Evolutionary conservation across 2,113 vertebrate genomes (phyloP).

Genomic region (Sceloporus tristichus): DNA sequence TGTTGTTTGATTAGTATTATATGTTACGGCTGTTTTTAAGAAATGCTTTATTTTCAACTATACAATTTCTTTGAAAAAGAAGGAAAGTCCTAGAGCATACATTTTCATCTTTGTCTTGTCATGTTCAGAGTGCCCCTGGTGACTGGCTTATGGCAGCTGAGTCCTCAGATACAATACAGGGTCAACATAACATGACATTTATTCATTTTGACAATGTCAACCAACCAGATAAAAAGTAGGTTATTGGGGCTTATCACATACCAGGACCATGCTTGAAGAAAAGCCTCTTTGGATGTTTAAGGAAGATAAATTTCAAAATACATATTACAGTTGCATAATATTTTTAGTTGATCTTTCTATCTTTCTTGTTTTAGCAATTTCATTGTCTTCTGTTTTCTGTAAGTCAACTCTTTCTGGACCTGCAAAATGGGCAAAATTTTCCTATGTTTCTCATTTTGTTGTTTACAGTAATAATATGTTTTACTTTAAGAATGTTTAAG

Average conservation of each 20-base stretch:
- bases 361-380: background rate
- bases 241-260: constrained; percentile 45
- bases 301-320: background rate
- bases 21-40: background rate
- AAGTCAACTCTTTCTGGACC: background rate
- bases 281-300: background rate
- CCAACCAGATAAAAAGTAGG: constrained; percentile 41
- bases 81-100: background rate
- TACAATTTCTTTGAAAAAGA: constrained; percentile 41
- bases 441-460: background rate
- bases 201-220: constrained; percentile 46
- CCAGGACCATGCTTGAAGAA: background rate
- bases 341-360: background rate
- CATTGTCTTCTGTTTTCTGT: background rate
- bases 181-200: constrained; percentile 41
- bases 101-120: constrained; percentile 30
- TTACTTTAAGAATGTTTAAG: background rate
- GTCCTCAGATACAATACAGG: constrained; percentile 12
- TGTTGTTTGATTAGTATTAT: background rate
- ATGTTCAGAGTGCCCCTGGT: constrained; percentile 16
- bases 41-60: background rate
- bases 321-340: background rate
- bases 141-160: constrained; percentile 29
- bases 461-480: background rate
- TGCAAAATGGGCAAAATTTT: background rate